Conservation (phyloP, 2,113 vertebrate genomes). For the Ophiodon elongatus region DNA sequence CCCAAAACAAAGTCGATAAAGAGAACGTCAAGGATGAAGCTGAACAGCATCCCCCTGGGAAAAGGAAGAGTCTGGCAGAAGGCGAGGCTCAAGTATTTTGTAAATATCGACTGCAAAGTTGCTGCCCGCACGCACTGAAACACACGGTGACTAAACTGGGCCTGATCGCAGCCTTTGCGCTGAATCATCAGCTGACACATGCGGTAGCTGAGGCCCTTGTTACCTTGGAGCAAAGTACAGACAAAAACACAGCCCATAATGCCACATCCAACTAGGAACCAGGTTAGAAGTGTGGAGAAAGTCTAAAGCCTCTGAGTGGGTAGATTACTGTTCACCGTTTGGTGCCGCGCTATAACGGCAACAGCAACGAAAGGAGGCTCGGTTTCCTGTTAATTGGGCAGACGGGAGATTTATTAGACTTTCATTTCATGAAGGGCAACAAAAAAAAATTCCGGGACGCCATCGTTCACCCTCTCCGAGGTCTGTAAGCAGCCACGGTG, state of each 20-base stretch:
- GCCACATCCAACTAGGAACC: not conserved
- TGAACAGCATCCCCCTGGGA: not conserved
- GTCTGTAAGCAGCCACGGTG: conserved; percentile 42
- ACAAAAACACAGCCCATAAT: conserved; percentile 43
- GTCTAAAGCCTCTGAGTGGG: not conserved
- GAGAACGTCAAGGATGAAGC: conserved; percentile 13
- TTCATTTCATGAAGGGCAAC: not conserved
- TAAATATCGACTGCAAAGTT: conserved; percentile 37
- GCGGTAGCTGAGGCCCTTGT: conserved; percentile 22
- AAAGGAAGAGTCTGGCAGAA: conserved; percentile 25
- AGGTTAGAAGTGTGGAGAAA: not conserved
- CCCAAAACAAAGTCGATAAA: conserved; percentile 29
- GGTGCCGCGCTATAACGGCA: not conserved
- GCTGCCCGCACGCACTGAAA: conserved; percentile 23
- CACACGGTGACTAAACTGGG: conserved; percentile 43
- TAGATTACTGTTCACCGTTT: not conserved
- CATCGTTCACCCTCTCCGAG: not conserved
- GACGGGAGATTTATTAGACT: not conserved
- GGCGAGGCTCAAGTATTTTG: conserved; percentile 36
- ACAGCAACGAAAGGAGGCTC: not conserved
- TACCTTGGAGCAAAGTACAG: conserved; percentile 38
- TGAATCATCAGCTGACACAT: conserved; percentile 68
- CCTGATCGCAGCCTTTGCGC: conserved; percentile 38
- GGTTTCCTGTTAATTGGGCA: not conserved
- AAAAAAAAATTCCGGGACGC: not conserved